A percentile compares a stretch with the other conserved stretches of the same genome.
phyloP scores from a whole-genome alignment of 2,797 vertebrate species.

The Acrocephalus scirpaceus region DNA sequence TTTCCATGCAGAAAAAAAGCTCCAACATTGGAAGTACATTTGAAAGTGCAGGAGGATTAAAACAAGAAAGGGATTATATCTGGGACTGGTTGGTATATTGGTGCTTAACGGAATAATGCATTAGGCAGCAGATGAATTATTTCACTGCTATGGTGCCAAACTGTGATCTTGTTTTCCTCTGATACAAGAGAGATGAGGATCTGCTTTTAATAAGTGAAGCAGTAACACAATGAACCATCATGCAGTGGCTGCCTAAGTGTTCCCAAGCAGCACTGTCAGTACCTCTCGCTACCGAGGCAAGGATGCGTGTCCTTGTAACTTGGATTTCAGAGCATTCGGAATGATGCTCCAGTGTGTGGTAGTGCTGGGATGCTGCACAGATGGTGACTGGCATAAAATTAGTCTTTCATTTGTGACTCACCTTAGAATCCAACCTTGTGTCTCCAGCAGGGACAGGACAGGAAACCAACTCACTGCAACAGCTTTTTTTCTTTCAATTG shows the following conservation, averaged over 20 bases:
- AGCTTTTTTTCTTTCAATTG: background rate
- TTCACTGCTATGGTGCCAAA: background rate
- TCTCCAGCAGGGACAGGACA: background rate
- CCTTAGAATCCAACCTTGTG: background rate
- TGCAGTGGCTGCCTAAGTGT: background rate
- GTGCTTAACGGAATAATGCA: background rate
- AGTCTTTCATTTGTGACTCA: conserved; percentile 1
- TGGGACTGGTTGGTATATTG: background rate
- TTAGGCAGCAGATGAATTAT: conserved; percentile 7
- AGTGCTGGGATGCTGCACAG: conserved; percentile 5
- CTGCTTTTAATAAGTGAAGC: conserved; percentile 6
- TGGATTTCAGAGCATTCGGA: background rate
- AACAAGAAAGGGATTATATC: background rate
- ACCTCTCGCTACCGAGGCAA: background rate
- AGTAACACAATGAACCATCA: background rate
- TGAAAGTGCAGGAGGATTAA: conserved; percentile 11
- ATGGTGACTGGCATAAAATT: conserved; percentile 2
- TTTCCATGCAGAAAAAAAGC: background rate
- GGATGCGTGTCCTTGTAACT: background rate
- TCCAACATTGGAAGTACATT: background rate
- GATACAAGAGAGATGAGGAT: background rate
- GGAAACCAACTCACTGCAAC: background rate
- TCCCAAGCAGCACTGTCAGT: background rate
- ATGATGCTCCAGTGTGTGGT: background rate
- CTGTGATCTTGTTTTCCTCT: background rate